Percentiles rank a stretch among this genome's conserved stretches.
Evolutionary conservation across 1,140 invertebrate genomes (phyloP).

Genomic region (Aphaenogaster ashmeadi): DNA sequence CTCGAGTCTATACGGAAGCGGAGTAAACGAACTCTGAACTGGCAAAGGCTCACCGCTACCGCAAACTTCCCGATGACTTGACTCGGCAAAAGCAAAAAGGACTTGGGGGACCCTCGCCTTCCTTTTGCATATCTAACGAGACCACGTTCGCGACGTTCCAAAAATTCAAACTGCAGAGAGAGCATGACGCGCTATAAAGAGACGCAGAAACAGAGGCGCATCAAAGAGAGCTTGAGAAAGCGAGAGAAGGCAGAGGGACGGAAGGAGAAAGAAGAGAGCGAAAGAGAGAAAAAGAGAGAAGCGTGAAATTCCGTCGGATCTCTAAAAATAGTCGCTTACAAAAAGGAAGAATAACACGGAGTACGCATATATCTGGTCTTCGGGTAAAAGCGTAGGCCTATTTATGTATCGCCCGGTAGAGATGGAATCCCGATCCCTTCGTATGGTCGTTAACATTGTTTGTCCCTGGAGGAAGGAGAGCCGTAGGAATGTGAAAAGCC

Average conservation of each 20-base stretch:
- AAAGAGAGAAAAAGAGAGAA: constrained; percentile 28
- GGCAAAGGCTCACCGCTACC: background rate
- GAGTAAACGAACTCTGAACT: background rate
- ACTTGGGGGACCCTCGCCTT: background rate
- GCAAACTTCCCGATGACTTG: constrained; percentile 24
- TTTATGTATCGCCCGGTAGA: constrained; percentile 74
- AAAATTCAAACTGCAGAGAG: constrained; percentile 30
- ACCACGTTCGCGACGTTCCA: constrained; percentile 12
- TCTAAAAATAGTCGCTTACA: constrained; percentile 77
- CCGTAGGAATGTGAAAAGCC: constrained; percentile 75
- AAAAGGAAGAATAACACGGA: constrained; percentile 73
- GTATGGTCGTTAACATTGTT: constrained; percentile 79
- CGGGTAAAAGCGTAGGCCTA: constrained; percentile 70
- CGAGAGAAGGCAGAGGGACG: constrained; percentile 33
- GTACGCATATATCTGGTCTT: constrained; percentile 69
- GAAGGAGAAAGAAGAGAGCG: constrained; percentile 24
- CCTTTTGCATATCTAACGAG: constrained; percentile 29
- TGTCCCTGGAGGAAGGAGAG: constrained; percentile 61
- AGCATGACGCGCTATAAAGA: constrained; percentile 23
- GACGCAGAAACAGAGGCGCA: background rate
- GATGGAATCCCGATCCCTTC: constrained; percentile 73
- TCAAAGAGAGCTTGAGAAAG: constrained; percentile 24
- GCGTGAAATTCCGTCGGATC: constrained; percentile 71
- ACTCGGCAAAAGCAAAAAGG: background rate
- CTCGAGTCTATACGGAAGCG: background rate